Percentiles rank a stretch among this genome's conserved stretches.
These are phyloP conservation scores for Torymus texanus DNA, from an alignment of 2,888 invertebrate genomes.

Conservation along the genomic window DNA sequence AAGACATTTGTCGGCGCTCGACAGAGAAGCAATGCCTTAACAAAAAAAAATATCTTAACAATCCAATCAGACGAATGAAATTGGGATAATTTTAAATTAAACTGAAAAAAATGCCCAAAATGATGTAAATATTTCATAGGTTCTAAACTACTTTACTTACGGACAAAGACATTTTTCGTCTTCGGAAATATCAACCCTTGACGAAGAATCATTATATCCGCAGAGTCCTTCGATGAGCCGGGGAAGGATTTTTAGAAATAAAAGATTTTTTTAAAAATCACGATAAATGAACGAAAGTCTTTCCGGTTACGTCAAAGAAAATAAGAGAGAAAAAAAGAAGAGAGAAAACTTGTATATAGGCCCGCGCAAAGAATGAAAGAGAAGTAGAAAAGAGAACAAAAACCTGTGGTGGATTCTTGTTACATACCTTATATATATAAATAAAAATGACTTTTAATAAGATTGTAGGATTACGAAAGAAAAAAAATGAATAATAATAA, in stretches of 20 bases:
- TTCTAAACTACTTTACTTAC: constrained; percentile 48
- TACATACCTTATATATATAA: constrained; percentile 62
- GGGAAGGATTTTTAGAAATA: background rate
- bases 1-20: constrained; percentile 47
- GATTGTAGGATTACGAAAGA: constrained; percentile 45
- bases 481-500: constrained; percentile 11
- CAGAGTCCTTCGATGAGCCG: constrained; percentile 21
- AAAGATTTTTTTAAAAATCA: background rate
- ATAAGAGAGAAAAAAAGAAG: constrained; percentile 8
- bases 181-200: background rate
- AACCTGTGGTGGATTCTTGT: constrained; percentile 62
- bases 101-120: constrained; percentile 31
- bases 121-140: constrained; percentile 56
- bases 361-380: constrained; percentile 33
- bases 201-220: constrained; percentile 22
- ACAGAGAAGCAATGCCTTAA: constrained; percentile 68
- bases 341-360: constrained; percentile 51
- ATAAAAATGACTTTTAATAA: constrained; percentile 52
- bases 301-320: constrained; percentile 40
- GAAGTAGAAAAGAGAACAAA: constrained; percentile 32
- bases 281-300: constrained; percentile 47
- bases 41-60: constrained; percentile 43
- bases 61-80: constrained; percentile 46
- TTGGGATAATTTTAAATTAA: constrained; percentile 33
- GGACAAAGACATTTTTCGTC: constrained; percentile 22